phyloP scores from a whole-genome alignment of 2,797 vertebrate species.

The Lacerta agilis region DNA sequence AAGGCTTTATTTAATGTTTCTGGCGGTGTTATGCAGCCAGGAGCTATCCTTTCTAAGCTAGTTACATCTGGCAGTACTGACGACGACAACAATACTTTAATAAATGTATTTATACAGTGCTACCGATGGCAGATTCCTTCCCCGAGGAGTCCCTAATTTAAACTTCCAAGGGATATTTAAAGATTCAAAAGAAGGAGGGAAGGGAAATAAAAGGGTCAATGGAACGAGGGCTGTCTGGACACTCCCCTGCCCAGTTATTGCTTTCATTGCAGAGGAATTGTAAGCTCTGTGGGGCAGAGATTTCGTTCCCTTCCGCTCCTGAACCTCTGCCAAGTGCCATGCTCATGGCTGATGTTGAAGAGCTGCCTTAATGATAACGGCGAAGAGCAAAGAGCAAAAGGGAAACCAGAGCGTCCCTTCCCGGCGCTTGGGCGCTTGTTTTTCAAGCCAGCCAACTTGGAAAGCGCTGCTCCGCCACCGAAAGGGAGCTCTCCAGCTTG shows the following conservation, averaged over 20 bases:
- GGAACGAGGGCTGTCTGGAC: background rate
- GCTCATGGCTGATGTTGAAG: background rate
- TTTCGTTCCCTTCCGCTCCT: background rate
- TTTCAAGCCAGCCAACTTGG: background rate
- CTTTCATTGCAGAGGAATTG: background rate
- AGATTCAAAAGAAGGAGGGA: too few relatives aligned
- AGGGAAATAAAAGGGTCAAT: too few relatives aligned
- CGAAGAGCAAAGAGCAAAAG: background rate
- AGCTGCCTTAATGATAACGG: background rate
- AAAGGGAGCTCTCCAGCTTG: constrained; percentile 13
- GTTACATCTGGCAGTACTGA: background rate
- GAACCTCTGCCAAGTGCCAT: too few relatives aligned
- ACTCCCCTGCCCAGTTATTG: background rate
- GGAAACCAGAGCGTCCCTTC: background rate
- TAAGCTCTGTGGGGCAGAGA: background rate
- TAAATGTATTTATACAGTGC: background rate
- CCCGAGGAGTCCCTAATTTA: background rate
- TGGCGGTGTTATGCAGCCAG: too few relatives aligned
- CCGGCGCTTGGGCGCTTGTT: background rate
- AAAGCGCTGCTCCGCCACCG: background rate
- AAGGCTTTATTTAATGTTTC: background rate
- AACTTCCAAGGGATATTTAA: too few relatives aligned
- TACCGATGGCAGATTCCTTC: background rate
- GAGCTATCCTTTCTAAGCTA: background rate
- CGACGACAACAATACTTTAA: background rate